Base-by-base conservation (phyloP, 1,140 invertebrate species). In the Calephelis virginiensis region DNA sequence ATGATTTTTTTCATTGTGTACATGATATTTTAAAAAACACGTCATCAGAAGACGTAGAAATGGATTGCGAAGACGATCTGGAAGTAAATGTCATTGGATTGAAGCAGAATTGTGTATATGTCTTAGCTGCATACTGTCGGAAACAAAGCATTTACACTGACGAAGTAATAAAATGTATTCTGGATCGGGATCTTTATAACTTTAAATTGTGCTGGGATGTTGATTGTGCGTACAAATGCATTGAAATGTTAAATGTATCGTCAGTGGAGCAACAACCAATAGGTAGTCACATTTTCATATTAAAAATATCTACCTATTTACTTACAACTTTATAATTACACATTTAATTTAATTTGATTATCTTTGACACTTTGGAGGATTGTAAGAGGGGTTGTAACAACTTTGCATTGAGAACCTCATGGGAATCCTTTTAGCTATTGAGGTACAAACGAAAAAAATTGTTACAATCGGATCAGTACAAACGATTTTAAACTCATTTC, bases 81-180 rank as follows among this genome's bases (percentile, higher is more conserved):
- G 84, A 88, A 56, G 71, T 76, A 10, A 77, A 71, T 67, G 37
- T 64, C 6, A 71, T 71, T 13, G 74, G 75, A 28, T 69, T 89
- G 13, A 85, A 79, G 71, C 75, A 81, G 43, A 80, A 84, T 38
- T 83, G 81, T 40, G 72, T 87, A 1, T 75, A 76, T 61, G 59
- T 85, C 1, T 66, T 90, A 5, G 81, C 84, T 10, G 78, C 82
- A 5, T 89, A 84, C 62, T 90, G 88, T 70, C 77, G 76, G 40
- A 74, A 75, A 38, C 47, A 53, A 1, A 68, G 64, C 37, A 67
- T 72, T 45, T 83, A 81, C 61, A 78, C 80, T 10, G 76, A 81
- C 13, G 86, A 89, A 61, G 47, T 90, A 47, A 65, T 85, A 0
- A 80, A 85, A 38, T 74, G 81, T 40, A 78, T 90, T 68, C 67